These are phyloP conservation scores for Caenorhabditis elegans DNA, from an alignment of 1,140 invertebrate genomes.

Conservation along the genomic window DNA sequence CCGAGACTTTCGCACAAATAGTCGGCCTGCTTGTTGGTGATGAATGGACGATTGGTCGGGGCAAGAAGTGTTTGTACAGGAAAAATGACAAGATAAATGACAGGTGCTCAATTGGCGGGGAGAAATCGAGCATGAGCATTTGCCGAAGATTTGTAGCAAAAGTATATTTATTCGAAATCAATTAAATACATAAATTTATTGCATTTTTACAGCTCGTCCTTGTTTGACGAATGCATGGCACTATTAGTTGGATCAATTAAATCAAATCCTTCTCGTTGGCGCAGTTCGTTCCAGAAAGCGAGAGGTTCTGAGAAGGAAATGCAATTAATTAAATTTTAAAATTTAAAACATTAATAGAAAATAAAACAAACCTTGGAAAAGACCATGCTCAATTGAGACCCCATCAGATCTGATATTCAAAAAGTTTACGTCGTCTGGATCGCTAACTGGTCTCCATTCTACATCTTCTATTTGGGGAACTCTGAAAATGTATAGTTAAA, in stretches of 20 bases:
- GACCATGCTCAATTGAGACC: neutral
- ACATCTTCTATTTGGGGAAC: neutral
- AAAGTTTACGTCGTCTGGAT: slow-evolving; percentile 11
- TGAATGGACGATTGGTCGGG: neutral
- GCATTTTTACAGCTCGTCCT: neutral
- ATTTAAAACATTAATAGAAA: too few relatives aligned
- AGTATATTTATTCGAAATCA: too few relatives aligned
- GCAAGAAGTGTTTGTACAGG: neutral
- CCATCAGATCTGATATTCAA: neutral
- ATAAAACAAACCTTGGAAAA: slow-evolving; percentile 3
- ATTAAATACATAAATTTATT: too few relatives aligned
- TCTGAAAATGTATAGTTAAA: neutral
- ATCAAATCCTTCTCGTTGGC: neutral
- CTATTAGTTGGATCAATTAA: neutral
- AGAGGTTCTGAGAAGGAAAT: neutral
- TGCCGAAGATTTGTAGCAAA: too few relatives aligned
- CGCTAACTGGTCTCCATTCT: neutral
- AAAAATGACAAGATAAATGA: slow-evolving; percentile 24
- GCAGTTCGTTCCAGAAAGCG: neutral
- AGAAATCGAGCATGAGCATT: neutral
- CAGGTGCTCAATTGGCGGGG: neutral
- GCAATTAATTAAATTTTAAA: too few relatives aligned
- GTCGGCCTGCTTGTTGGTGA: neutral
- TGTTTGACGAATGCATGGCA: neutral
- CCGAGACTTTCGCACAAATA: neutral